These are phyloP conservation scores for Otolemur garnettii DNA, from an alignment of 2,113 vertebrate genomes.

Conservation along the genomic window DNA sequence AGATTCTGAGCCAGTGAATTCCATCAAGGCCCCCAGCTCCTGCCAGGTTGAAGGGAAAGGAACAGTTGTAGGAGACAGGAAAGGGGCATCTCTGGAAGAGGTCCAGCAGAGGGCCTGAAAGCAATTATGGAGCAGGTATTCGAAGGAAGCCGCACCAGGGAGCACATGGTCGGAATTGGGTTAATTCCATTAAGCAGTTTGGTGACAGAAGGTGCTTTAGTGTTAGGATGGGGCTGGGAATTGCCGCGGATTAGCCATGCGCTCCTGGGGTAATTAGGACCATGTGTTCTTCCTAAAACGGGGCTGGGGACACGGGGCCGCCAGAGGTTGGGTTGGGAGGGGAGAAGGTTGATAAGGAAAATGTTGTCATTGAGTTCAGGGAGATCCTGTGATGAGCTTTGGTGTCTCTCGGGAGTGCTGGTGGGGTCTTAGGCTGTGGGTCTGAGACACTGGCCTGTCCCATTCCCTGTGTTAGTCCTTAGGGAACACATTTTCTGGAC, in stretches of 20 bases:
- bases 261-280: slow-evolving; percentile 90
- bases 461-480: background rate
- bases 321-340: slow-evolving; percentile 77
- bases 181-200: slow-evolving; percentile 94
- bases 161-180: slow-evolving; percentile 91
- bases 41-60: background rate
- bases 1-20: background rate
- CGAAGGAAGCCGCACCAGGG: slow-evolving; percentile 87
- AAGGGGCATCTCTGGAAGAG: slow-evolving; percentile 63
- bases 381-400: slow-evolving; percentile 71
- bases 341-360: slow-evolving; percentile 83
- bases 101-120: slow-evolving; percentile 83
- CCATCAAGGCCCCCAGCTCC: background rate
- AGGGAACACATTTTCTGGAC: slow-evolving; percentile 33
- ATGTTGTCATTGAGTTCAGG: slow-evolving; percentile 79
- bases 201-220: slow-evolving; percentile 93
- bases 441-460: background rate
- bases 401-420: slow-evolving; percentile 62
- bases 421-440: background rate
- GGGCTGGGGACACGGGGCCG: slow-evolving; percentile 84
- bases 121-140: slow-evolving; percentile 89
- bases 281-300: slow-evolving; percentile 89
- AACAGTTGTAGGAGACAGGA: slow-evolving; percentile 73
- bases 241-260: slow-evolving; percentile 89
- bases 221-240: slow-evolving; percentile 89